Evolutionary conservation across 2,888 invertebrate genomes (phyloP), one percentile per base, ranked within the genome.

Genomic region (Yponomeuta malinellus): DNA sequence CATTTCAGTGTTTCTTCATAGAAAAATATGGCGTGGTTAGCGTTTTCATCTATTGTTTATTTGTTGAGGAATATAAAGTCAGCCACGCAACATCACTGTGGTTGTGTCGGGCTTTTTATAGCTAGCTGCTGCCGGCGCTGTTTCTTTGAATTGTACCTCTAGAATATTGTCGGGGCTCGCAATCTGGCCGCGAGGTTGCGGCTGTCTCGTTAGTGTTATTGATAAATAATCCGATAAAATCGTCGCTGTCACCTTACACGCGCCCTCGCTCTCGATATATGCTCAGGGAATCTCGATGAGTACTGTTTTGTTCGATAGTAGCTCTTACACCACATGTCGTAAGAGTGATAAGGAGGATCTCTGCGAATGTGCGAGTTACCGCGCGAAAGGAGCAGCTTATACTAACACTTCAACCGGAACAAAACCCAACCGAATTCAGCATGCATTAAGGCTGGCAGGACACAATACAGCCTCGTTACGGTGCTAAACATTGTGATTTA

Each of bases 161-260:
- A 59, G 52, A 12, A 59, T 59, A 15, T 15, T 4, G 52, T 15
- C 15, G 43, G 43, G 10, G 68, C 48, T 48, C 37, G 37, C 71
- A 74, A 74, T 76, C 76, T 77, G 72, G 76, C 74, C 72, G 77
- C 76, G 77, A 79, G 77, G 78, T 71, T 77, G 75, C 77, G 82
- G 66, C 63, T 77, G 81, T 84, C 86, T 88, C 80, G 86, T 88
- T 88, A 87, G 82, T 77, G 80, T 81, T 81, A 81, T 78, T 82
- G 84, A 87, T 88, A 88, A 87, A 88, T 85, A 87, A 86, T 74
- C 75, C 74, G 87, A 89, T 88, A 84, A 76, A 76, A 87, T 89
- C 88, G 74, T 63, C 64, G 74, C 75, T 78, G 78, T 78, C 78
- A 75, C 74, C 71, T 76, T 74, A 78, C 79, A 78, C 78, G 79